Conservation (phyloP, 1,140 invertebrate genomes). For the Limonius californicus region DNA sequence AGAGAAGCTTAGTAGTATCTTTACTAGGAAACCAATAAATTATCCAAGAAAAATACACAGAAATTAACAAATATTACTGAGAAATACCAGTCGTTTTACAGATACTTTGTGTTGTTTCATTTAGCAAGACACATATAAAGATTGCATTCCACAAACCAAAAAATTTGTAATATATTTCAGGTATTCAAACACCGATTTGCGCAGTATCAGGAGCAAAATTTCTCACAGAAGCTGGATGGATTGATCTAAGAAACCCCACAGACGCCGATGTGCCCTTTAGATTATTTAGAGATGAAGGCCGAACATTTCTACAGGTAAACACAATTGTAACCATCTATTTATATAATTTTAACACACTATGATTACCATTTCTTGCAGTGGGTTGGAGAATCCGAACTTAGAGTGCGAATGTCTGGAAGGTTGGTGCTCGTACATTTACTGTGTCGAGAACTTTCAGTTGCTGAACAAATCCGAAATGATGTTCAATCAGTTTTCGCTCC, state of each 20-base stretch:
- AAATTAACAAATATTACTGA: no score
- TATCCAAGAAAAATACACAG: no score
- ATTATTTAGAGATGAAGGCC: constrained; percentile 72
- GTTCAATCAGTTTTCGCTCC: constrained; percentile 66
- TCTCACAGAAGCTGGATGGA: constrained; percentile 71
- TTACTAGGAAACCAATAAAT: no score
- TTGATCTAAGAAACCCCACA: constrained; percentile 68
- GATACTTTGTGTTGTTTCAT: no score
- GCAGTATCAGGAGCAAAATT: constrained; percentile 81
- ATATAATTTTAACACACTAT: neutral
- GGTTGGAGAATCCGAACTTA: constrained; percentile 71
- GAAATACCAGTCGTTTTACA: no score
- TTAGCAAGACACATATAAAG: no score
- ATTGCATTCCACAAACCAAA: no score
- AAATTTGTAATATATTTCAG: no score
- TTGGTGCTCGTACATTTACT: constrained; percentile 73
- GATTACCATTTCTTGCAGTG: constrained; percentile 57
- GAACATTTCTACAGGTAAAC: constrained; percentile 71
- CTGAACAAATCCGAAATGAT: constrained; percentile 48
- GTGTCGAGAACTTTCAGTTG: constrained; percentile 68
- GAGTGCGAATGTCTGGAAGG: constrained; percentile 69
- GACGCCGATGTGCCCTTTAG: constrained; percentile 75
- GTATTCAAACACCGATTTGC: constrained; percentile 74
- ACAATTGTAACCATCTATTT: no score
- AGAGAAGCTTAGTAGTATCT: no score